Conservation (phyloP, 2,113 vertebrate species). For the Protobothrops flavoviridis region DNA sequence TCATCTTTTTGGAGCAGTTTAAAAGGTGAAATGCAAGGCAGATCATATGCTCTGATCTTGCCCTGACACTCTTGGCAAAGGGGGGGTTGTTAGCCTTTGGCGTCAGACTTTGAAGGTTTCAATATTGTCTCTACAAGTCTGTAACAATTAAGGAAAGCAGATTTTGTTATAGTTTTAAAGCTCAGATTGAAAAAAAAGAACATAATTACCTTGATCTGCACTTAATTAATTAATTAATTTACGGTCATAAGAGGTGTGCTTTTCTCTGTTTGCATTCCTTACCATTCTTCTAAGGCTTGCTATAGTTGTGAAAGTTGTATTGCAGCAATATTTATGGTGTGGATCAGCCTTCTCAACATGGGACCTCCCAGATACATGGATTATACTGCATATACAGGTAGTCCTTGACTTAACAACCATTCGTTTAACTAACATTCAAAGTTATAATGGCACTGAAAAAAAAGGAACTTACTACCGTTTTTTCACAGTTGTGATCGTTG, state of each 20-base stretch:
- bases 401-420: background rate
- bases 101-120: background rate
- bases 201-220: background rate
- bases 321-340: background rate
- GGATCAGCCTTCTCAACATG: background rate
- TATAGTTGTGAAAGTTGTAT: background rate
- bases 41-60: background rate
- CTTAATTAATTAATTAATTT: background rate
- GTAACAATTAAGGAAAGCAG: background rate
- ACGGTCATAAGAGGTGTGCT: background rate
- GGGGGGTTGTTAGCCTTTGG: background rate
- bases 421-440: background rate
- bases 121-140: background rate
- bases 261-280: constrained; percentile 14
- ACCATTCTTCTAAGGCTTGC: background rate
- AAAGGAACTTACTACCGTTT: background rate
- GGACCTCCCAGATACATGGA: background rate
- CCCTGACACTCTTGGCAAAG: background rate
- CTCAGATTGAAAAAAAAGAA: background rate
- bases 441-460: background rate
- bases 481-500: background rate
- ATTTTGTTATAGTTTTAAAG: background rate
- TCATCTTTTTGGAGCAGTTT: background rate
- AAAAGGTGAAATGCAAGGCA: constrained; percentile 27
- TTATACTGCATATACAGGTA: background rate